Conservation (phyloP, 2,113 vertebrate genomes). For the Myotis lucifugus region DNA sequence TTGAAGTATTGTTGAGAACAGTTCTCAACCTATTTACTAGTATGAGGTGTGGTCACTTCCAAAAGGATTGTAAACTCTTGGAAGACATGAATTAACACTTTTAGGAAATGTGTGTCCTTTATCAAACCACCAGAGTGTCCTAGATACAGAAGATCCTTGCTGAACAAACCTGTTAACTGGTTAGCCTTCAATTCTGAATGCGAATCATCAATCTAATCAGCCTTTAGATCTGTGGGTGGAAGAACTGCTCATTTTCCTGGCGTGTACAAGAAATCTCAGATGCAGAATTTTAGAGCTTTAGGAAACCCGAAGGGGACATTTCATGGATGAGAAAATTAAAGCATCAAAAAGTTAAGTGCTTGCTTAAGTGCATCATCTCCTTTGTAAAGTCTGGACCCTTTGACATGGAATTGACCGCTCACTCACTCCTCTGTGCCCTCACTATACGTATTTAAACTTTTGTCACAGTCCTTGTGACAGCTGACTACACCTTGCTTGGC, state of each 20-base stretch:
- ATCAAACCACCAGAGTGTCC: not conserved
- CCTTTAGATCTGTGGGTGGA: not conserved
- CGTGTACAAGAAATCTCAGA: not conserved
- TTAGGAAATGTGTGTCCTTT: not conserved
- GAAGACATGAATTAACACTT: not conserved
- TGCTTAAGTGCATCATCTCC: not conserved
- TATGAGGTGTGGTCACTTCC: not conserved
- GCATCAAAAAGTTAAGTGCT: not conserved
- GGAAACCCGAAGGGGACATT: not conserved
- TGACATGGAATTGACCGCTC: not conserved
- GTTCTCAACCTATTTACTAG: not conserved
- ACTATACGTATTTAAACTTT: not conserved
- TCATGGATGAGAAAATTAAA: not conserved
- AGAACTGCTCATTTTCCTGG: not conserved
- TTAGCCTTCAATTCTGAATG: not conserved
- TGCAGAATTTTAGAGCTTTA: not conserved
- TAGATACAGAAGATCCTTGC: not conserved
- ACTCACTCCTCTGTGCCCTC: not conserved
- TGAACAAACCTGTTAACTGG: not conserved
- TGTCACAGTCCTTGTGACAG: not conserved
- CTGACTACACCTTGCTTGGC: not conserved
- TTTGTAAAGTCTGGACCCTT: not conserved
- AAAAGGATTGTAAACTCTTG: not conserved
- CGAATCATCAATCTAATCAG: not conserved
- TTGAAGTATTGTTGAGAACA: not conserved